Base-by-base conservation (phyloP, 1,140 invertebrate genomes). In the Zelostemma sp. region DNA sequence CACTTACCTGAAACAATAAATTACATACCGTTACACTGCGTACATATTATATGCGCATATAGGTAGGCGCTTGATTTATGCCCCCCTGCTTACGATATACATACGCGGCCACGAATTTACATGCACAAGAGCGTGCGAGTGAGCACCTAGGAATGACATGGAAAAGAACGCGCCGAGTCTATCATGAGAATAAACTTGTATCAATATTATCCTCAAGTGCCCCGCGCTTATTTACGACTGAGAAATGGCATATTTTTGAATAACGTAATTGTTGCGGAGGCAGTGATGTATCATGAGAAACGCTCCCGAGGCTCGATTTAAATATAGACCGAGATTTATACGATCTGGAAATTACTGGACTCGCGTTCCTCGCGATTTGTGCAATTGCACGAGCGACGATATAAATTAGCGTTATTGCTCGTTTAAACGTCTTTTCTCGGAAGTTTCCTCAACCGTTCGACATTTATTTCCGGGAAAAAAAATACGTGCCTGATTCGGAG, bases 1-100 rank as follows among this genome's bases (percentile, higher is more conserved):
- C 83, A 84, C 84, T 86, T 86, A 85, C 84, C 83, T 86, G 82
- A 84, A 86, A 86, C 82, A 86, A 86, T 85, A 85, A 86, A 86
- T 85, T 80, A 81, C 77, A 80, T 73, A 79, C 76, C 75, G 79
- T 86, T 86, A 84, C 75, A 75, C 68, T 76, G 70, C 73, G 75
- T 79, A 81, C 67, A 73, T 78, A 83, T 78, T 80, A 78, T 77
- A 78, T 73, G 68, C 58, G 64, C 56, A 73, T 72, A 80, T 74
- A 76, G 75, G 74, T 80, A 79, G 68, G 74, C 60, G 62, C 72
- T 75, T 80, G 77, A 80, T 81, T 80, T 82, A 82, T 74, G 74
- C 73, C 59, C 69, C 57, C 46, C 72, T 68, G 66, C 53, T 57
- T 61, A 70, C 62, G 72, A 73, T 76, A 76, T 72, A 68, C 69